Conservation (phyloP, 2,797 vertebrate genomes). For the Hydrocynus forskahlii region DNA sequence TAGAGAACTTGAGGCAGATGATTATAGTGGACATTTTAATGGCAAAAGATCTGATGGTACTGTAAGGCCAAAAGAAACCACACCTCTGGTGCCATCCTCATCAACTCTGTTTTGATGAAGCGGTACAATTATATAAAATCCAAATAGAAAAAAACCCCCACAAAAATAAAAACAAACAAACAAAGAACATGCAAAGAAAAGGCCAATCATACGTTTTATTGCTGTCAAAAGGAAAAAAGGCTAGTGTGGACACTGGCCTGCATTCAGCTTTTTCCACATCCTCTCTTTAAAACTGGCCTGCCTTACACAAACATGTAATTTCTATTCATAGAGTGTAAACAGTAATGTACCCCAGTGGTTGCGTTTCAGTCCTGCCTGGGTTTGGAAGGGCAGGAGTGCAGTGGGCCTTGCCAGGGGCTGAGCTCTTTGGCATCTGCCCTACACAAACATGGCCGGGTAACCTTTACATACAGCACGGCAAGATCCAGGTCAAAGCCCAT, state of each 20-base stretch:
- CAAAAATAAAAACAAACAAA: slow-evolving; percentile 17
- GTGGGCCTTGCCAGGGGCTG: slow-evolving; percentile 48
- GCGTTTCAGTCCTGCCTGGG: slow-evolving; percentile 69
- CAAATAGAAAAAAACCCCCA: slow-evolving; percentile 33
- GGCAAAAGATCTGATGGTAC: slow-evolving; percentile 12
- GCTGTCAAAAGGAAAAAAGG: slow-evolving; percentile 16
- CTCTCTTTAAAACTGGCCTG: slow-evolving; percentile 57
- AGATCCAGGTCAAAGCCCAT: slow-evolving; percentile 57
- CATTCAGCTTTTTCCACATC: slow-evolving; percentile 56
- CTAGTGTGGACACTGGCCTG: slow-evolving; percentile 41
- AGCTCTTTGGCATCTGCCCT: slow-evolving; percentile 53
- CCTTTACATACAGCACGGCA: slow-evolving; percentile 38
- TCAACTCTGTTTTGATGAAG: background rate
- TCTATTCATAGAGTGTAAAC: slow-evolving; percentile 81
- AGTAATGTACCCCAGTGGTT: slow-evolving; percentile 65
- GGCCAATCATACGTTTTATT: slow-evolving; percentile 50
- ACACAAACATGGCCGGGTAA: slow-evolving; percentile 49
- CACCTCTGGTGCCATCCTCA: slow-evolving; percentile 9
- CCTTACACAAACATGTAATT: slow-evolving; percentile 74
- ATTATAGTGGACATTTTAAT: slow-evolving; percentile 38
- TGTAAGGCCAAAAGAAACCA: slow-evolving; percentile 13
- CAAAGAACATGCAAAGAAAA: slow-evolving; percentile 27
- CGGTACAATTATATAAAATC: background rate
- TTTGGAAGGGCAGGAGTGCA: slow-evolving; percentile 51
- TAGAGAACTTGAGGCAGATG: slow-evolving; percentile 28